phyloP scores from a whole-genome alignment of 2,113 vertebrate genomes.

The Monopterus albus region DNA sequence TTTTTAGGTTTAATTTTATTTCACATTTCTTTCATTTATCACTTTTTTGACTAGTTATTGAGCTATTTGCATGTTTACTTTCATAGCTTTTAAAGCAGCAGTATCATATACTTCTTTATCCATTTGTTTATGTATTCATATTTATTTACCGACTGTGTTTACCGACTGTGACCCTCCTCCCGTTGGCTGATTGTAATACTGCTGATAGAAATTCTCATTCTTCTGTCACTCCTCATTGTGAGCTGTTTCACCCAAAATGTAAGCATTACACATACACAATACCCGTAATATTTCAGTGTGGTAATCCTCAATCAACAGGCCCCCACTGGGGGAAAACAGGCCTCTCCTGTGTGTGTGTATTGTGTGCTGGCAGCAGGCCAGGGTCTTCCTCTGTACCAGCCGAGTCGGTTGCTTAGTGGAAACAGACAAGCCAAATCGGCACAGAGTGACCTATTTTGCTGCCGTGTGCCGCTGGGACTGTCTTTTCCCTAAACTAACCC shows the following conservation, averaged over 20 bases:
- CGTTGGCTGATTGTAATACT: not conserved
- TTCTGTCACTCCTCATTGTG: slow-evolving; percentile 46
- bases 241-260: slow-evolving; percentile 39
- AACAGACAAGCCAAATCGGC: slow-evolving; percentile 92
- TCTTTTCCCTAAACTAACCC: slow-evolving; percentile 87
- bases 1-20: not conserved
- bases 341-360: slow-evolving; percentile 42
- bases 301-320: slow-evolving; percentile 85
- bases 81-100: no score
- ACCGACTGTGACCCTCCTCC: slow-evolving; percentile 3
- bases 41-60: no score
- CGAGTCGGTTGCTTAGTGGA: slow-evolving; percentile 88
- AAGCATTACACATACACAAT: slow-evolving; percentile 69
- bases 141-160: not conserved
- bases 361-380: slow-evolving; percentile 89
- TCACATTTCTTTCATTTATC: not conserved
- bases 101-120: not conserved
- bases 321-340: slow-evolving; percentile 71
- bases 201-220: slow-evolving; percentile 30
- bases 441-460: slow-evolving; percentile 95
- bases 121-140: not conserved
- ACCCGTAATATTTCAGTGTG: slow-evolving; percentile 57
- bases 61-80: not conserved
- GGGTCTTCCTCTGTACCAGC: slow-evolving; percentile 82
- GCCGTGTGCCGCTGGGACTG: slow-evolving; percentile 89